A percentile compares a stretch with the other conserved stretches of the same genome.
These are phyloP conservation scores for Priocnemis perturbator DNA, from an alignment of 2,888 invertebrate genomes.

Conservation along the genomic window DNA sequence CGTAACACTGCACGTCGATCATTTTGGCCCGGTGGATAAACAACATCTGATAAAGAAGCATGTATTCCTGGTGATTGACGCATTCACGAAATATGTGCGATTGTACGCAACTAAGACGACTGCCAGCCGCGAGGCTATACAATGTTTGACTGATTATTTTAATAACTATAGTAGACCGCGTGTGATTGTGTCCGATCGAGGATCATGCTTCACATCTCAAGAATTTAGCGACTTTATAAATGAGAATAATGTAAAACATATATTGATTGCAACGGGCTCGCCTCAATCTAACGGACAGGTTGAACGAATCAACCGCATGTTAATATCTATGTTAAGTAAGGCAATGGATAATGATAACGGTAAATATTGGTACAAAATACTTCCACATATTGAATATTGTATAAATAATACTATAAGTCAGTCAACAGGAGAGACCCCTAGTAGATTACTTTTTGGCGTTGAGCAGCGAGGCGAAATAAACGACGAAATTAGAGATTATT, in stretches of 20 bases:
- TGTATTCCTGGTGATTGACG: constrained; percentile 56
- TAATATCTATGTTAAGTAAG: constrained; percentile 43
- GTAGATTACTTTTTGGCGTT: constrained; percentile 57
- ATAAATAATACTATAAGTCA: constrained; percentile 51
- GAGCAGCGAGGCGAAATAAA: constrained; percentile 49
- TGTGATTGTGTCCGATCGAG: constrained; percentile 41
- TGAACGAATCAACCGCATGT: constrained; percentile 42
- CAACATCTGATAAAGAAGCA: constrained; percentile 56
- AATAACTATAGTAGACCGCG: constrained; percentile 31
- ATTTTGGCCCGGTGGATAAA: constrained; percentile 46
- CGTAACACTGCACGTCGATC: no score
- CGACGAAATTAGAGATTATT: constrained; percentile 33
- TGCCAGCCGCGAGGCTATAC: constrained; percentile 30
- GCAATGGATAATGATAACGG: constrained; percentile 27
- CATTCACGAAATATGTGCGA: constrained; percentile 57
- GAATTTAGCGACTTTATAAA: constrained; percentile 46
- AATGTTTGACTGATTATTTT: constrained; percentile 32
- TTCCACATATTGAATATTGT: constrained; percentile 43
- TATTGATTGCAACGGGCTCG: constrained; percentile 47
- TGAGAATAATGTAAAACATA: constrained; percentile 33
- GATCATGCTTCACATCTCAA: constrained; percentile 43
- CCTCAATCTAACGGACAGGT: constrained; percentile 54
- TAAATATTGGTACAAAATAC: constrained; percentile 42
- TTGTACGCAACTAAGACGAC: constrained; percentile 48
- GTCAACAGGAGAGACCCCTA: constrained; percentile 53